phyloP scores from a whole-genome alignment of 2,113 vertebrate species.

The Elanus axillaris region DNA sequence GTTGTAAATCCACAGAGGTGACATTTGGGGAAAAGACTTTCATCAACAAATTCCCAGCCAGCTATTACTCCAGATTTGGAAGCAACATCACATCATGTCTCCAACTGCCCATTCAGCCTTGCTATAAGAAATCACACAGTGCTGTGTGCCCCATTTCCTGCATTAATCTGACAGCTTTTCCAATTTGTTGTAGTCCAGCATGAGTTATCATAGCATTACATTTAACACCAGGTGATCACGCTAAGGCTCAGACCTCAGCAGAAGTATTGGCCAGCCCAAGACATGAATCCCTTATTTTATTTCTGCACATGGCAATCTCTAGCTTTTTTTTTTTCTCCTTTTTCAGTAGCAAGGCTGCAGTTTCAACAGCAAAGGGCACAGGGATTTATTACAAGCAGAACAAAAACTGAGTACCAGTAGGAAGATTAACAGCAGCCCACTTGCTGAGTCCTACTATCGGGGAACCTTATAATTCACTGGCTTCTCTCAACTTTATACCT shows the following conservation, averaged over 20 bases:
- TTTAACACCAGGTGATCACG: not conserved
- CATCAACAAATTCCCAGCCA: not conserved
- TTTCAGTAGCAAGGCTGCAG: not conserved
- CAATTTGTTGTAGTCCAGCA: not conserved
- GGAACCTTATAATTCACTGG: not conserved
- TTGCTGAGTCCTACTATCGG: not conserved
- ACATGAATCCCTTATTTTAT: not conserved
- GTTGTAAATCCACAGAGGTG: not conserved
- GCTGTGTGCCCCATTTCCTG: not conserved
- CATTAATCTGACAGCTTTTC: not conserved
- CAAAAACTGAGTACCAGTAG: not conserved
- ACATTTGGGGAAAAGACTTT: not conserved
- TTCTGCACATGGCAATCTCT: not conserved
- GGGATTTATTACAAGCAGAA: constrained; percentile 36
- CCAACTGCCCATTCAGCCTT: not conserved
- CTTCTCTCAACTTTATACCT: not conserved
- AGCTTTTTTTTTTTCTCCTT: not conserved
- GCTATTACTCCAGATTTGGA: not conserved
- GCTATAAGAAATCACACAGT: not conserved
- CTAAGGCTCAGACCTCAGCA: not conserved
- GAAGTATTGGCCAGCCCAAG: not conserved
- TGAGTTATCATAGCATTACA: not conserved
- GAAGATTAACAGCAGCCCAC: constrained; percentile 5
- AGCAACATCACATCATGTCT: not conserved
- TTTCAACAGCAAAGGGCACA: not conserved